A percentile compares a stretch with the other conserved stretches of the same genome.
phyloP scores from a whole-genome alignment of 2,888 invertebrate species.

The Stictocephala bisonia region DNA sequence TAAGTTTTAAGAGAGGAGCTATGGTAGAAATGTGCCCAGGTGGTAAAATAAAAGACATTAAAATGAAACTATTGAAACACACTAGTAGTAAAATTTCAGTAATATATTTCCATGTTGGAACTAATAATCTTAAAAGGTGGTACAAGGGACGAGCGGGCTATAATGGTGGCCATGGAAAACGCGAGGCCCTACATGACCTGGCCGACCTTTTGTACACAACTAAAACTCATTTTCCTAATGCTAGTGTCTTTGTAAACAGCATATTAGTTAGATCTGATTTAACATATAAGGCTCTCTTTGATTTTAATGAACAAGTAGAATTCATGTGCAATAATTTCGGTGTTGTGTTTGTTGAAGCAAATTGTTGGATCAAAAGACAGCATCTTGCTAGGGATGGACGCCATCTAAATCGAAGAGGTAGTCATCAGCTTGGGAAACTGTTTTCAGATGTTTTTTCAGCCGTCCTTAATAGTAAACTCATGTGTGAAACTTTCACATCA shows the following conservation, averaged over 20 bases:
- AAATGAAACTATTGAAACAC: neutral
- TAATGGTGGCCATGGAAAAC: slow-evolving; percentile 4
- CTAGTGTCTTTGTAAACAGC: neutral
- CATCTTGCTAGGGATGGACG: slow-evolving; percentile 1
- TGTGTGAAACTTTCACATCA: no score
- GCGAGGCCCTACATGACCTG: neutral
- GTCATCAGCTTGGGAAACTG: neutral
- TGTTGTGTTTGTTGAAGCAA: neutral
- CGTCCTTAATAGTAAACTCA: no score
- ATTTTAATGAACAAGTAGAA: neutral
- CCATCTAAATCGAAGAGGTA: neutral
- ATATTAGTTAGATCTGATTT: no score
- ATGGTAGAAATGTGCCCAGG: neutral
- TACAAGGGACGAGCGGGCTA: neutral
- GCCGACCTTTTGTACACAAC: slow-evolving; percentile 10
- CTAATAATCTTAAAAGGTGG: neutral
- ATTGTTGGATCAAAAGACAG: neutral
- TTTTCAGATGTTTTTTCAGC: no score
- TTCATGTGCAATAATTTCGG: neutral
- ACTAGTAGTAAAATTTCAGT: neutral
- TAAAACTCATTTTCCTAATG: neutral
- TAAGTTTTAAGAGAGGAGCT: no score
- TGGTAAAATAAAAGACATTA: neutral
- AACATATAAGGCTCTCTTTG: neutral
- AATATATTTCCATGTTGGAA: neutral